Conservation (phyloP, 2,797 vertebrate species). For the Thamnophis elegans region DNA sequence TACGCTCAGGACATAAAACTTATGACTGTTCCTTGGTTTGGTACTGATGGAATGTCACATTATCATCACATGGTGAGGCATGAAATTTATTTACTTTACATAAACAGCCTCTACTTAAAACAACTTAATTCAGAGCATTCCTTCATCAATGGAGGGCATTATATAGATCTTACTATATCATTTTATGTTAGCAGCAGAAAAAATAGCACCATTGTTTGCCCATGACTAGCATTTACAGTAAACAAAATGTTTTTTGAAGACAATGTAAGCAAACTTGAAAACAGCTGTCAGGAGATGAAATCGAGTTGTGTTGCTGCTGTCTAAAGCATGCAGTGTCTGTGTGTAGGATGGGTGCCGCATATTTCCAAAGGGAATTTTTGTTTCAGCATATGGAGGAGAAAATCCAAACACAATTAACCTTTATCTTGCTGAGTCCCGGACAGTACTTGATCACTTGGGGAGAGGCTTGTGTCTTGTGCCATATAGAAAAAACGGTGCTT, state of each 20-base stretch:
- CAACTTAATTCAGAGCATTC: conserved; percentile 79
- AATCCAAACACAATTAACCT: conserved; percentile 38
- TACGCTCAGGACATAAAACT: conserved; percentile 77
- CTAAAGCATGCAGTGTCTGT: conserved; percentile 60
- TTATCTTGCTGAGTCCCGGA: conserved; percentile 39
- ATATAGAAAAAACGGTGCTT: background rate
- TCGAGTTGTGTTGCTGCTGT: conserved; percentile 68
- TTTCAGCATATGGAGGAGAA: conserved; percentile 34
- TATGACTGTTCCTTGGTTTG: conserved; percentile 78
- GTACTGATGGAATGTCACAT: conserved; percentile 88
- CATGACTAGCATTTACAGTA: conserved; percentile 79
- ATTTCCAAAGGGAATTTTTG: conserved; percentile 48
- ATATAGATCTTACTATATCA: conserved; percentile 63
- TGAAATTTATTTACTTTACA: conserved; percentile 92
- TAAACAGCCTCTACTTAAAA: conserved; percentile 82
- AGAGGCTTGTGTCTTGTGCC: background rate
- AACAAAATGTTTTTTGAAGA: conserved; percentile 91
- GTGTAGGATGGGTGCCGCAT: conserved; percentile 54
- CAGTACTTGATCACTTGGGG: conserved; percentile 36
- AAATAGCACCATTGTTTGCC: conserved; percentile 78
- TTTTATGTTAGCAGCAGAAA: conserved; percentile 68
- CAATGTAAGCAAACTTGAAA: conserved; percentile 76
- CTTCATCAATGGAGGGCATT: conserved; percentile 75
- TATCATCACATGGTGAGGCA: conserved; percentile 90
- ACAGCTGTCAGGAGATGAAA: conserved; percentile 75